Conservation (phyloP, 64 coral and sea anemone genomes). For the Acropora yongei region DNA sequence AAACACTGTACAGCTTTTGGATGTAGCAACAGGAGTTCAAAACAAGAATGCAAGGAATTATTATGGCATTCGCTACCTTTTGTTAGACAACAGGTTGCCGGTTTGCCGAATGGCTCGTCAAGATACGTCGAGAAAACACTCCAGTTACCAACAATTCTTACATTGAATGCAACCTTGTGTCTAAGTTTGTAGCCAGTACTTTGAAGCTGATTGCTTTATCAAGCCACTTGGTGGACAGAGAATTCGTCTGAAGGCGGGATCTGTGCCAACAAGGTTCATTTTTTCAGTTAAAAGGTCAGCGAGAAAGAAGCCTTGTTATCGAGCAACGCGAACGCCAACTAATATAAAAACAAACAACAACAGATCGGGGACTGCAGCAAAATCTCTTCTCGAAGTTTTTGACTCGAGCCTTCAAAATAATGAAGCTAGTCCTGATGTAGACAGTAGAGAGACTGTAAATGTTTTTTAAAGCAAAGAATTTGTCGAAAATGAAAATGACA, state of each 20-base stretch:
- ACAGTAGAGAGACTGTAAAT: not conserved
- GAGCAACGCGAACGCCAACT: not conserved
- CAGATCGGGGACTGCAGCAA: slow-evolving; percentile 25
- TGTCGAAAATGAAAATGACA: not conserved
- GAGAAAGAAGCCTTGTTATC: slow-evolving; percentile 56
- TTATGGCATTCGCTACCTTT: slow-evolving; percentile 57
- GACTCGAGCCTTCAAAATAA: not conserved
- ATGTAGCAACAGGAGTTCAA: slow-evolving; percentile 47
- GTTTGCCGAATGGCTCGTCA: slow-evolving; percentile 67
- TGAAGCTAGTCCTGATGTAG: not conserved
- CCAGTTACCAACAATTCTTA: slow-evolving; percentile 59
- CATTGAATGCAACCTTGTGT: too few relatives aligned
- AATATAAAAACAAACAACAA: slow-evolving; percentile 16
- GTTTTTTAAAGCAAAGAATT: not conserved
- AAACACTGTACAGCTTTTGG: slow-evolving; percentile 67
- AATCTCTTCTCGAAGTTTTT: slow-evolving; percentile 35
- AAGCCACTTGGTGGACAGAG: not conserved
- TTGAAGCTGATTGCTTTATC: too few relatives aligned
- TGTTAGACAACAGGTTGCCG: slow-evolving; percentile 54
- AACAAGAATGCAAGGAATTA: slow-evolving; percentile 49
- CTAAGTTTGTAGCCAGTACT: slow-evolving; percentile 54
- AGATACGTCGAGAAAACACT: slow-evolving; percentile 67
- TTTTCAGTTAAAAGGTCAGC: slow-evolving; percentile 40
- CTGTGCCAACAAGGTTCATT: slow-evolving; percentile 49
- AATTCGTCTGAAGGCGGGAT: slow-evolving; percentile 55